Evolutionary conservation across 2,113 vertebrate genomes (phyloP).

Genomic region (Sprattus sprattus): DNA sequence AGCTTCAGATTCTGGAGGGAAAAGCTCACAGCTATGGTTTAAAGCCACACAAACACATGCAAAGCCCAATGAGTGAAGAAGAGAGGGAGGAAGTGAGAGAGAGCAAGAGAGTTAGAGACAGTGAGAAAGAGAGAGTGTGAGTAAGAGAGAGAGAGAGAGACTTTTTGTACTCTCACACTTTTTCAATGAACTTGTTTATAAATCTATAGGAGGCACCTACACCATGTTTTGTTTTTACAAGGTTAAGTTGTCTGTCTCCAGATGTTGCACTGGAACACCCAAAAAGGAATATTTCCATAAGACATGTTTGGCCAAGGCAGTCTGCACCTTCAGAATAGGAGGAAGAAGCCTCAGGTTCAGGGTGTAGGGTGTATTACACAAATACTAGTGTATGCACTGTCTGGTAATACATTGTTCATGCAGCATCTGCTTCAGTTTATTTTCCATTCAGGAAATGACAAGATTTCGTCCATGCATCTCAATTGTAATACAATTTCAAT

Average conservation of each 20-base stretch:
- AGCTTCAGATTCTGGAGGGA: background rate
- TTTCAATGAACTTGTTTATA: background rate
- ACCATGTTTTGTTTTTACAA: background rate
- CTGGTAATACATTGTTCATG: background rate
- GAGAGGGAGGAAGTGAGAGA: background rate
- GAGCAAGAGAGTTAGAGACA: no score
- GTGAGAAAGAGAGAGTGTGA: background rate
- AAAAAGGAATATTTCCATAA: background rate
- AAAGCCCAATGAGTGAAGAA: background rate
- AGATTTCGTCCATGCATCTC: background rate
- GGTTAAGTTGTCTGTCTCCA: background rate
- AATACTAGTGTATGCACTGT: background rate
- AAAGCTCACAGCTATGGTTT: background rate
- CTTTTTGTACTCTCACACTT: background rate
- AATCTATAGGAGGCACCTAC: background rate
- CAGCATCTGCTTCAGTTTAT: background rate
- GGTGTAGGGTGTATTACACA: background rate
- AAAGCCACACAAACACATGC: background rate
- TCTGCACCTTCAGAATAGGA: background rate
- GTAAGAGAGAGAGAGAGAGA: no score
- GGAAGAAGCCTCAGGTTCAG: background rate
- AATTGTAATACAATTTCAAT: slow-evolving; percentile 8
- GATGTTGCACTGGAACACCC: background rate
- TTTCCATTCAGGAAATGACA: background rate
- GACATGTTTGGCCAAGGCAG: background rate